Percentiles rank a stretch among this genome's conserved stretches.
Evolutionary conservation across 2,797 vertebrate species (phyloP).

Genomic region (Falco rusticolus): DNA sequence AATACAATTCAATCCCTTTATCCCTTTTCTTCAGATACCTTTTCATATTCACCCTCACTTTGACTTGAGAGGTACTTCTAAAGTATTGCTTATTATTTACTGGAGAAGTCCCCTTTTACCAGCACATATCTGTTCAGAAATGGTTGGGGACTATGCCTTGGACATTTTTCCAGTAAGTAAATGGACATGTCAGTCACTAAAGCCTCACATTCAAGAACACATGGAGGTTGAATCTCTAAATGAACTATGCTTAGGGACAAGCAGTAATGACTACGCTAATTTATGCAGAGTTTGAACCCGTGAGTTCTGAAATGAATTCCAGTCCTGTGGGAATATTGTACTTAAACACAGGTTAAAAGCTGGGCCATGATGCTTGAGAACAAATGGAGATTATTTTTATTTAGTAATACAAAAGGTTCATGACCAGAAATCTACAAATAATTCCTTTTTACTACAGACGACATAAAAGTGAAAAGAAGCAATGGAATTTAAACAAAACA

Average conservation of each 20-base stretch:
- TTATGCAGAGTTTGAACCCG: neutral
- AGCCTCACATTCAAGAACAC: neutral
- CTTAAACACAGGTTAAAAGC: conserved; percentile 38
- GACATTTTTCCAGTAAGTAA: neutral
- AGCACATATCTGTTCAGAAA: neutral
- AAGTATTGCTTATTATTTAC: neutral
- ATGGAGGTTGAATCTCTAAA: neutral
- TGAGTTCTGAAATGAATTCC: neutral
- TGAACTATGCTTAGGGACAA: neutral
- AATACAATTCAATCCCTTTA: neutral
- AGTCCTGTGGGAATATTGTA: neutral
- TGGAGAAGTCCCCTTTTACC: neutral
- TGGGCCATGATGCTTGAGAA: conserved; percentile 29
- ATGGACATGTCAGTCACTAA: neutral
- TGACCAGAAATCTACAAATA: neutral
- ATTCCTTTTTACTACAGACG: neutral
- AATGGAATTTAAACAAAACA: neutral
- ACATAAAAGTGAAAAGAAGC: neutral
- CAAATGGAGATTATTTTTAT: conserved; percentile 27
- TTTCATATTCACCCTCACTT: neutral
- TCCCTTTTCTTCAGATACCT: neutral
- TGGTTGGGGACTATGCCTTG: neutral
- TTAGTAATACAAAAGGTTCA: neutral
- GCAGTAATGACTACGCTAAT: neutral
- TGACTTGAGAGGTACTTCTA: neutral